Evolutionary conservation across 2,113 vertebrate species (phyloP).

Genomic region (Mastomys natalensis): DNA sequence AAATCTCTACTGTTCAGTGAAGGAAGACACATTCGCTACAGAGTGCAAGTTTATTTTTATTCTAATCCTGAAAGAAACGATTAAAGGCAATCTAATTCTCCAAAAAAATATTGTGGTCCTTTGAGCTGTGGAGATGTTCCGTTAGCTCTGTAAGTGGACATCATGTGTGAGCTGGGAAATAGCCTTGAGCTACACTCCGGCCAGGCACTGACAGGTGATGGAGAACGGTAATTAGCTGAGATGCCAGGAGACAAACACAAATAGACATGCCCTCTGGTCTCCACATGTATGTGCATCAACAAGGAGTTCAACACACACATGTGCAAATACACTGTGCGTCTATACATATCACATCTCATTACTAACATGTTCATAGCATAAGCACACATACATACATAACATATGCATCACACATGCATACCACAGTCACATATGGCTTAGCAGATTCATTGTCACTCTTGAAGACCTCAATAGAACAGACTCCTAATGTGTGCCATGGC

Average conservation of each 20-base stretch:
- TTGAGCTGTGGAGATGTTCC: not conserved
- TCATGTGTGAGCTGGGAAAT: constrained; percentile 2
- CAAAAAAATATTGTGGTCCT: not conserved
- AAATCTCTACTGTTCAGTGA: not conserved
- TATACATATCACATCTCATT: not conserved
- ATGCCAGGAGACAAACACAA: not conserved
- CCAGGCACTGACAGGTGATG: not conserved
- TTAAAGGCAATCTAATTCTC: constrained; percentile 13
- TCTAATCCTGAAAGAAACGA: not conserved
- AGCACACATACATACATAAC: not conserved
- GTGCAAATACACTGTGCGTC: not conserved
- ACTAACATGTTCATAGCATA: not conserved
- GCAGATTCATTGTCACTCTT: not conserved
- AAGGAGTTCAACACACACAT: not conserved
- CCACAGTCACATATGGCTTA: not conserved
- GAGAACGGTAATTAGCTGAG: not conserved
- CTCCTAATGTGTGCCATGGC: not conserved
- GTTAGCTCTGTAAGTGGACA: constrained; percentile 15
- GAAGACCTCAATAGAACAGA: not conserved
- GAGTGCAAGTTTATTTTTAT: not conserved
- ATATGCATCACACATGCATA: not conserved
- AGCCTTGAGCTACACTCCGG: not conserved
- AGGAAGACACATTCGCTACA: not conserved
- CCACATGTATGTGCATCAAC: not conserved
- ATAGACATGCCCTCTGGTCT: not conserved